Conservation (phyloP, 2,797 vertebrate species). For the Phoeniculus purpureus region DNA sequence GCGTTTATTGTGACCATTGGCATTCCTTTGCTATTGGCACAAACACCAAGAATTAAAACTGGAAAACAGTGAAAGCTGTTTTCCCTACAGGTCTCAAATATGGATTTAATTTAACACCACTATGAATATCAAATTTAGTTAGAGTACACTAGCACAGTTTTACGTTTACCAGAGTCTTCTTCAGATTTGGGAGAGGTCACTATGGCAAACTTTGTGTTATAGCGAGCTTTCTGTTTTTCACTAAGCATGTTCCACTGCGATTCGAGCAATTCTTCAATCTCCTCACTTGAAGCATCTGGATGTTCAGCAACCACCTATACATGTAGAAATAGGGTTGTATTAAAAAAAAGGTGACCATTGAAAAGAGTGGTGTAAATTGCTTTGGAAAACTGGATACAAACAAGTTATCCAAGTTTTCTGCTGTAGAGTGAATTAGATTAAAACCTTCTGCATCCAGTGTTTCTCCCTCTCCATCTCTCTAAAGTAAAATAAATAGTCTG, state of each 20-base stretch:
- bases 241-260: constrained; percentile 87
- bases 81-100: constrained; percentile 51
- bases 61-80: constrained; percentile 55
- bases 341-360: constrained; percentile 28
- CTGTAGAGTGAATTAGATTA: not conserved
- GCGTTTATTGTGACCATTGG: constrained; percentile 57
- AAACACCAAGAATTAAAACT: constrained; percentile 58
- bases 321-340: constrained; percentile 52
- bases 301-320: constrained; percentile 81
- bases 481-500: not conserved
- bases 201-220: constrained; percentile 83
- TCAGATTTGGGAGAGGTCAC: constrained; percentile 79
- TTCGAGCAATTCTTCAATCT: constrained; percentile 83
- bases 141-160: constrained; percentile 71
- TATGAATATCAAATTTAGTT: constrained; percentile 57
- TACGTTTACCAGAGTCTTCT: constrained; percentile 83
- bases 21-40: constrained; percentile 60
- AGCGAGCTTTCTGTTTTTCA: constrained; percentile 83
- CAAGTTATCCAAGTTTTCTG: not conserved
- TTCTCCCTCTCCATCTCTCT: not conserved
- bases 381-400: not conserved
- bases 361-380: not conserved
- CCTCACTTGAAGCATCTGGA: constrained; percentile 81
- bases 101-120: constrained; percentile 55
- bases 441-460: not conserved